phyloP scores from a whole-genome alignment of 1,140 invertebrate species.

The Probaryconus sp. region DNA sequence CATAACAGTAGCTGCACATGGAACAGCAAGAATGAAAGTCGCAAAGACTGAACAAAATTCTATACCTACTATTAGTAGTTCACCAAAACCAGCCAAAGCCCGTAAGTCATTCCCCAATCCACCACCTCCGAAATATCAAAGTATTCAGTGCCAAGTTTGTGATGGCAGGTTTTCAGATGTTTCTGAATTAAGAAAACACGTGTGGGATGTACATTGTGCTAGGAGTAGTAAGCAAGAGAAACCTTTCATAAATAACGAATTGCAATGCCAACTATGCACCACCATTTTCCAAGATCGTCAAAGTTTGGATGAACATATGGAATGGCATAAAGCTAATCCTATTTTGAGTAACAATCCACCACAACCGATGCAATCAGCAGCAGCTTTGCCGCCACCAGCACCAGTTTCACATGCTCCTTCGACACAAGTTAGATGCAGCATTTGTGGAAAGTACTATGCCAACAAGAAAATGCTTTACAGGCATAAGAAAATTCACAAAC shows the following conservation, averaged over 20 bases:
- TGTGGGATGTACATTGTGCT: conserved; percentile 75
- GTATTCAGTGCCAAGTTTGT: conserved; percentile 75
- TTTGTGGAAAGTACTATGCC: conserved; percentile 81
- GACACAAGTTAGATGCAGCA: conserved; percentile 79
- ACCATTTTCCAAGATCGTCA: conserved; percentile 80
- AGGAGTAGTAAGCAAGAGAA: conserved; percentile 71
- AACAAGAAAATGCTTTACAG: conserved; percentile 76
- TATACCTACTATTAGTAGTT: not conserved
- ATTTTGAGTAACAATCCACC: conserved; percentile 60
- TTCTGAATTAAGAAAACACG: conserved; percentile 67
- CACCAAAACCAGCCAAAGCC: conserved; percentile 67
- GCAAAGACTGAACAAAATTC: no score
- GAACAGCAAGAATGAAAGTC: no score
- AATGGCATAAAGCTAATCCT: conserved; percentile 74
- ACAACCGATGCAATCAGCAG: not conserved
- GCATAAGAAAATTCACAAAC: conserved; percentile 77
- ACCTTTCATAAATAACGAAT: conserved; percentile 70
- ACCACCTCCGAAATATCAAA: conserved; percentile 32
- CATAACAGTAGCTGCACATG: no score
- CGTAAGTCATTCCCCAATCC: conserved; percentile 70
- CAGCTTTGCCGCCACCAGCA: not conserved
- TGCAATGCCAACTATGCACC: conserved; percentile 81
- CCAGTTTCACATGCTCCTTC: not conserved
- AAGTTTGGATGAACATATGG: conserved; percentile 79
- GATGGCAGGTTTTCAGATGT: conserved; percentile 71